Percentiles rank a stretch among this genome's conserved stretches.
These are phyloP conservation scores for Actenoides hombroni DNA, from an alignment of 2,113 vertebrate species.

Conservation along the genomic window DNA sequence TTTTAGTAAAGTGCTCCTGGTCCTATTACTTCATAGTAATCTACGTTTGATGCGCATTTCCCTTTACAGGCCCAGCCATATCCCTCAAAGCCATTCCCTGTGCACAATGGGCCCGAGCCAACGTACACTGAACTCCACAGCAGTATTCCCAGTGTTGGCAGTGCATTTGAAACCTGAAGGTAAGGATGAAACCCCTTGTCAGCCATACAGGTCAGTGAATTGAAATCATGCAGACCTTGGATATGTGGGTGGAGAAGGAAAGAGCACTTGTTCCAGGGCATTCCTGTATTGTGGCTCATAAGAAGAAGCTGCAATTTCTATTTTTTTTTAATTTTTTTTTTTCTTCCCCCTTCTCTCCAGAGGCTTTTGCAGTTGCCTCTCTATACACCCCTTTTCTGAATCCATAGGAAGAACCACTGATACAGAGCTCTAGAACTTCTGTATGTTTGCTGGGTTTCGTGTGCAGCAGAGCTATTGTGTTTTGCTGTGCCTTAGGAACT, in stretches of 20 bases:
- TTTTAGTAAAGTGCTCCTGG: constrained; percentile 40
- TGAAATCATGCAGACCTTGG: not conserved
- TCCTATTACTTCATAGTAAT: constrained; percentile 10
- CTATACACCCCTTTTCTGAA: not conserved
- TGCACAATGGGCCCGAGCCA: not conserved
- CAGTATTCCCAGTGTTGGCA: not conserved
- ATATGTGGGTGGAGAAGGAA: not conserved
- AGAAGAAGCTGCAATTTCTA: not conserved
- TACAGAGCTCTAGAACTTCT: not conserved
- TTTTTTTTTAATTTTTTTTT: not conserved
- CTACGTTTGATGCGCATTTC: constrained; percentile 21
- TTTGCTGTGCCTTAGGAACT: not conserved
- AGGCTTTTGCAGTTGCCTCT: not conserved
- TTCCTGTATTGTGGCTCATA: not conserved
- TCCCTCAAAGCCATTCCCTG: not conserved
- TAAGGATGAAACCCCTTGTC: not conserved
- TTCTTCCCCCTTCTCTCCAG: too few relatives aligned
- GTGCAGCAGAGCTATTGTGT: not conserved
- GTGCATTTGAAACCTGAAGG: not conserved
- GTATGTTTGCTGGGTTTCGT: not conserved
- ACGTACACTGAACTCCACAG: rapidly evolving
- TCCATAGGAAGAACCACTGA: not conserved
- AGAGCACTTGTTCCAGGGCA: not conserved
- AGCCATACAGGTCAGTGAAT: not conserved
- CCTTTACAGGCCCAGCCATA: not conserved